These are phyloP conservation scores for Drosophila bocki DNA, from an alignment of 1,140 invertebrate genomes.

Conservation along the genomic window DNA sequence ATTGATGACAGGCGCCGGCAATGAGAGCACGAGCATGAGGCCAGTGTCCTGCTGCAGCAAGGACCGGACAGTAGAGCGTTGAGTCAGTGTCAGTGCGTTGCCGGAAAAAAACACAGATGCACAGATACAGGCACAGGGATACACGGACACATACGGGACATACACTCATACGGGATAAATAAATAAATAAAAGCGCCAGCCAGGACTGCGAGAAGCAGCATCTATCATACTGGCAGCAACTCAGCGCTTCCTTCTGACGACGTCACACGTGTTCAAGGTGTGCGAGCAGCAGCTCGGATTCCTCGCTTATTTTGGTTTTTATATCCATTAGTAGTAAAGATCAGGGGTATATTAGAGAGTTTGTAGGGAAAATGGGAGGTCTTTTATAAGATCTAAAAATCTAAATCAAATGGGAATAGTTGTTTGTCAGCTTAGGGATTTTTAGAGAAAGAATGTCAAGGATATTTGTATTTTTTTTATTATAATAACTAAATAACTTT, in stretches of 20 bases:
- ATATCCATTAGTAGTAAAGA: background rate
- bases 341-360: background rate
- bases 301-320: slow-evolving; percentile 8
- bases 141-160: slow-evolving; percentile 10
- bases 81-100: slow-evolving; percentile 31
- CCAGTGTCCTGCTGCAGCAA: slow-evolving; percentile 35
- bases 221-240: slow-evolving; percentile 55
- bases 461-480: too few relatives aligned
- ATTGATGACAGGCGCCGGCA: slow-evolving; percentile 73
- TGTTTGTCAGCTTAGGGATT: too few relatives aligned
- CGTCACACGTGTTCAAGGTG: slow-evolving; percentile 60
- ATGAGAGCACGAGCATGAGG: slow-evolving; percentile 33
- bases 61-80: slow-evolving; percentile 31
- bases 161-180: slow-evolving; percentile 45
- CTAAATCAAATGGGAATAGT: background rate
- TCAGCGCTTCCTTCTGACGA: slow-evolving; percentile 57
- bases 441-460: too few relatives aligned
- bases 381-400: too few relatives aligned
- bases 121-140: slow-evolving; percentile 8
- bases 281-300: slow-evolving; percentile 33
- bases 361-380: background rate
- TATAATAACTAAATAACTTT: too few relatives aligned
- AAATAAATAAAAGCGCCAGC: slow-evolving; percentile 63
- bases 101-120: slow-evolving; percentile 38
- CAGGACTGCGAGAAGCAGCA: slow-evolving; percentile 14